phyloP scores from a whole-genome alignment of 1,140 invertebrate genomes.

The Tetranychus urticae region DNA sequence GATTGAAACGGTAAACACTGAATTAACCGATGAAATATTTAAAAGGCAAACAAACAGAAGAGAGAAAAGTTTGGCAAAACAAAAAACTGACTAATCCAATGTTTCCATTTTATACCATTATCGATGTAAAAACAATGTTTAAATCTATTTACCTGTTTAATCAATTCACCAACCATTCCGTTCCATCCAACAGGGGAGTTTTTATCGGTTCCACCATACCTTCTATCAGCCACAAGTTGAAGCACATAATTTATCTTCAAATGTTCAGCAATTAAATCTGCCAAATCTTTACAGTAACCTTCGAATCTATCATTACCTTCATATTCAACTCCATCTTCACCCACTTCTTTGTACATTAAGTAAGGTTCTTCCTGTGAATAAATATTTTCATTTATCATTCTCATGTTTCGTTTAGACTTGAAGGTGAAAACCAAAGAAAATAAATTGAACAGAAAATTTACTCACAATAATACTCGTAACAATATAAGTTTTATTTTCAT shows the following conservation, averaged over 20 bases:
- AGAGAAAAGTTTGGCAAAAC: too few relatives aligned
- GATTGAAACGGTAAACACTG: too few relatives aligned
- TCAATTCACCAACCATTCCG: constrained; percentile 44
- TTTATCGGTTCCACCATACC: constrained; percentile 51
- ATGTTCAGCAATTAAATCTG: constrained; percentile 50
- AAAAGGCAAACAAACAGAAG: too few relatives aligned
- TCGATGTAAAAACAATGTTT: too few relatives aligned
- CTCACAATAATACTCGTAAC: constrained; percentile 51
- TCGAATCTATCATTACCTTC: constrained; percentile 58
- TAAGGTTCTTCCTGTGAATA: constrained; percentile 46
- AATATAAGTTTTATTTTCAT: constrained; percentile 60
- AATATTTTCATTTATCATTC: too few relatives aligned
- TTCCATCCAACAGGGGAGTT: constrained; percentile 54
- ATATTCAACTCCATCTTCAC: constrained; percentile 35
- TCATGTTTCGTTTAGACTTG: too few relatives aligned
- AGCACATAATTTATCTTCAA: constrained; percentile 54
- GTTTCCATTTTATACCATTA: too few relatives aligned
- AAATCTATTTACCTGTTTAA: neutral
- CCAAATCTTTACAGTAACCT: constrained; percentile 81
- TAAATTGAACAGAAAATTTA: constrained; percentile 32
- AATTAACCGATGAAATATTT: too few relatives aligned
- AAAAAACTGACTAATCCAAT: too few relatives aligned
- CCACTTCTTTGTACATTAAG: constrained; percentile 47
- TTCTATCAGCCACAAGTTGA: constrained; percentile 49
- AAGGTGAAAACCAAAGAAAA: neutral